Conservation (phyloP, 2,797 vertebrate species). For the Cynopterus sphinx region DNA sequence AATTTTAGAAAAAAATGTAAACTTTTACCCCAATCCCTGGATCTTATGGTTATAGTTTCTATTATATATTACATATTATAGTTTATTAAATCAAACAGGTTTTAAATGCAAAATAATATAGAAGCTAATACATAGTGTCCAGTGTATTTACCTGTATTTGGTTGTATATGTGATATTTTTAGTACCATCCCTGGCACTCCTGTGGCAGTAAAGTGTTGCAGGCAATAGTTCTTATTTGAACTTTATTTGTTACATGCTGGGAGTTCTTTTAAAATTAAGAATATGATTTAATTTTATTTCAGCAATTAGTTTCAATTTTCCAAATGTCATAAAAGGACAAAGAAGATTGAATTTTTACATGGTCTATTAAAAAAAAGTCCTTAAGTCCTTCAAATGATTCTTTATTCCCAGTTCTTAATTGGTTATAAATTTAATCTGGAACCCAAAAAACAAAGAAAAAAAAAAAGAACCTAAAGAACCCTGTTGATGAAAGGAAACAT, state of each 20-base stretch:
- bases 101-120: background rate
- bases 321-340: background rate
- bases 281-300: conserved; percentile 56
- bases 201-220: background rate
- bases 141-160: background rate
- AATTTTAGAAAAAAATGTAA: background rate
- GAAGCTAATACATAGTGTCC: background rate
- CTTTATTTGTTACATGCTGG: background rate
- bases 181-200: background rate
- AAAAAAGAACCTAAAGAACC: too few species aligned
- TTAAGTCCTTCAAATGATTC: background rate
- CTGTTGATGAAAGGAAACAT: background rate
- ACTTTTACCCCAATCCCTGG: background rate
- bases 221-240: background rate
- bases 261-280: conserved; percentile 46
- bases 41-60: background rate
- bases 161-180: background rate
- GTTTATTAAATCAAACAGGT: background rate
- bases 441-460: background rate
- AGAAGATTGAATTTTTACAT: conserved; percentile 29
- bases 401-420: conserved; percentile 21
- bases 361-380: background rate
- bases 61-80: background rate
- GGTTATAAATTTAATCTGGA: conserved; percentile 42
- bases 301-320: conserved; percentile 53